Evolutionary conservation across 2,113 vertebrate species (phyloP), one percentile per base, ranked within the genome.

Genomic region (Nothoprocta perdicaria): DNA sequence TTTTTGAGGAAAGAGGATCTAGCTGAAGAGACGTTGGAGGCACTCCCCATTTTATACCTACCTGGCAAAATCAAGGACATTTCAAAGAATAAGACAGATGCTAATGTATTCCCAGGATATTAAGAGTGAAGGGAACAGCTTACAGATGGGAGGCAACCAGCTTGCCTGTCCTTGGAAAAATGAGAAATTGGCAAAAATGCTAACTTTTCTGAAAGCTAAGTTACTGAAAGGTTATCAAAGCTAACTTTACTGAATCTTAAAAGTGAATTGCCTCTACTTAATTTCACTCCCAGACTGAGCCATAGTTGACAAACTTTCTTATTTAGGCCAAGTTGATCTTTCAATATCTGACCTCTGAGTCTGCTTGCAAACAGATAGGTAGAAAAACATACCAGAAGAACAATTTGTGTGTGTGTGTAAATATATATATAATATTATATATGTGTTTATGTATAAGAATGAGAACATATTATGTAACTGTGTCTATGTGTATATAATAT

Each of bases 101-200:
- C 2, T 82, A 43, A 52, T 12, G 10, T 23, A 68, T 46, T 76
- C 40, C 19, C 1, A 72, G 2, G 61, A 79, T 57, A 79, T 75
- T 57, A 68, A 52, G 62, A 74, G 3, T 35, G 0, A 62, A 66
- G 74, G 2, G 12, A 84, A 84, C 35, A 27, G 3, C 11, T 71
- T 1, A 1, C 19, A 53, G 78, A 74, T 12, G 14, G 15, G 5
- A 7, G 82, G 4, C 3, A 55, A 61, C 1, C 5, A 38, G 10
- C 2, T 60, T 63, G 2, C 24, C 75, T 40, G 24, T 52, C 52
- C 14, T 16, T 57, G 63, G 1, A 63, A 13, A 68, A 86, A 79
- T 14, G 14, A 77, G 77, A 46, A 46, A 46, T 21, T 21, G 46
- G 18, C 19, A 46, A 46, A 46, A 46, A 46, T 19, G 2, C 2